Conservation (phyloP, 2,888 invertebrate genomes). For the Hyppa rectilinea region DNA sequence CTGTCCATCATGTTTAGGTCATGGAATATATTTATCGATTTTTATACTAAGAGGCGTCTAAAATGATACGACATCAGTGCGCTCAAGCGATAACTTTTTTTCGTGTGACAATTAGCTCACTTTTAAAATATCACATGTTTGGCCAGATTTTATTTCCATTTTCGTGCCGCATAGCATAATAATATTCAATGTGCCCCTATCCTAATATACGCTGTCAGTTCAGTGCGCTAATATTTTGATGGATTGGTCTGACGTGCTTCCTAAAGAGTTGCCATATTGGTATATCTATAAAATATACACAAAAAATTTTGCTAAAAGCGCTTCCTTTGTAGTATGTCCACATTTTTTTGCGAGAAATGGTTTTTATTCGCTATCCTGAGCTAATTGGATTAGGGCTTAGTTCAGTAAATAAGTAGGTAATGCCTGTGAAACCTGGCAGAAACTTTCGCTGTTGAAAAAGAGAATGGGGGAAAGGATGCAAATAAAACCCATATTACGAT, state of each 20-base stretch:
- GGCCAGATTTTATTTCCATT: not conserved
- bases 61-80: not conserved
- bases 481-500: slow-evolving; percentile 42
- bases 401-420: slow-evolving; percentile 57
- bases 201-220: slow-evolving; percentile 43
- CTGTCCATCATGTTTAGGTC: slow-evolving; percentile 38
- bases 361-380: slow-evolving; percentile 40
- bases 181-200: slow-evolving; percentile 26
- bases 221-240: slow-evolving; percentile 63
- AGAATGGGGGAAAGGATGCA: slow-evolving; percentile 14
- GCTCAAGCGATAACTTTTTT: not conserved
- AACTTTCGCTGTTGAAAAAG: slow-evolving; percentile 8
- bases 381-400: slow-evolving; percentile 57
- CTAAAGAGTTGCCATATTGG: slow-evolving; percentile 32
- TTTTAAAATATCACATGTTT: not conserved
- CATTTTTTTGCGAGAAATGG: slow-evolving; percentile 18
- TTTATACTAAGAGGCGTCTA: slow-evolving; percentile 1
- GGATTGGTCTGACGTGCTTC: slow-evolving; percentile 53
- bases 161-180: not conserved
- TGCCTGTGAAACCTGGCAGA: slow-evolving; percentile 20
- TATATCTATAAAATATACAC: slow-evolving; percentile 38
- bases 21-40: slow-evolving; percentile 36
- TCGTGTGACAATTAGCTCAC: not conserved
- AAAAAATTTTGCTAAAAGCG: slow-evolving; percentile 31
- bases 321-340: slow-evolving; percentile 8